phyloP scores from a whole-genome alignment of 2,888 invertebrate genomes.

The Ochlodes sylvanus region DNA sequence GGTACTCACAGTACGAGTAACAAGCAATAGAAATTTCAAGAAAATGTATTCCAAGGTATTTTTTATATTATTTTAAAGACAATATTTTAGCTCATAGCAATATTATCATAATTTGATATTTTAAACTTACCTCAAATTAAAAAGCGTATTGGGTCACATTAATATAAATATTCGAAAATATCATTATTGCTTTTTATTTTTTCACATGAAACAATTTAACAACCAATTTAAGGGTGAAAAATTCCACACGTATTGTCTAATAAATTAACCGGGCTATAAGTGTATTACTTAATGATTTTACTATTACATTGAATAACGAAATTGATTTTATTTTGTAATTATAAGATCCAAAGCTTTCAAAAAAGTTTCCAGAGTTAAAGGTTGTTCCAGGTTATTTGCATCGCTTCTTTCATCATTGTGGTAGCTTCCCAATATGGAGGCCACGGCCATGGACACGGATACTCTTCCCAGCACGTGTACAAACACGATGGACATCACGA shows the following conservation, averaged over 20 bases:
- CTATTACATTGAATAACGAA: no score
- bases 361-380: background rate
- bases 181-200: no score
- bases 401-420: slow-evolving; percentile 38
- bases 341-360: background rate
- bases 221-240: no score
- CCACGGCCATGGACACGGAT: slow-evolving; percentile 53
- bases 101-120: no score
- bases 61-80: background rate
- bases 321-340: background rate
- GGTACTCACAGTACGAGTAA: slow-evolving; percentile 1
- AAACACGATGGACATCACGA: slow-evolving; percentile 63
- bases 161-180: no score
- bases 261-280: no score
- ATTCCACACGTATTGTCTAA: no score
- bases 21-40: slow-evolving; percentile 11
- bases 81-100: no score
- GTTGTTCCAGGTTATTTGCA: slow-evolving; percentile 10
- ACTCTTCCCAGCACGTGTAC: slow-evolving; percentile 66
- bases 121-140: no score
- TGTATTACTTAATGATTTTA: no score
- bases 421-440: slow-evolving; percentile 8
- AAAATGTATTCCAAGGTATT: slow-evolving; percentile 18
- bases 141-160: no score
- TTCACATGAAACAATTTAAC: no score